Evolutionary conservation across 2,113 vertebrate genomes (phyloP).

Genomic region (Taurulus bubalis): DNA sequence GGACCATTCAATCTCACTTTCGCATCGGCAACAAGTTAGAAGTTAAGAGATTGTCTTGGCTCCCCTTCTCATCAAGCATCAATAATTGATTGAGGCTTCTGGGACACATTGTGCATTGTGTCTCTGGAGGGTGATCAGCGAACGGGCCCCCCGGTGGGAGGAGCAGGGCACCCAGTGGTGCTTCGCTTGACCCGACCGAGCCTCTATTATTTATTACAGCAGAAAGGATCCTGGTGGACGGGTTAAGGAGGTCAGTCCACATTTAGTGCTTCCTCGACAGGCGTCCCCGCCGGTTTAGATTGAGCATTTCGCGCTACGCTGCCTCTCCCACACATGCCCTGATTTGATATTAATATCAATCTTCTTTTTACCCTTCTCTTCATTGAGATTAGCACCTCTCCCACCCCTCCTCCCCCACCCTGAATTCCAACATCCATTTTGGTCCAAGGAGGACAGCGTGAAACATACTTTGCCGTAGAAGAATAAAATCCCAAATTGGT

Average conservation of each 20-base stretch:
- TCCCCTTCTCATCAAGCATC: constrained; percentile 78
- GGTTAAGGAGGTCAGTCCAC: constrained; percentile 83
- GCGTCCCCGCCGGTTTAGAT: constrained; percentile 75
- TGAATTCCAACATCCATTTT: constrained; percentile 70
- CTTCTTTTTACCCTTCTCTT: constrained; percentile 76
- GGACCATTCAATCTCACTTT: constrained; percentile 77
- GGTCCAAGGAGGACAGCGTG: constrained; percentile 48
- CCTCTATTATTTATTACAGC: constrained; percentile 85
- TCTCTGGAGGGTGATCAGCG: constrained; percentile 72
- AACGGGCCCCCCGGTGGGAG: constrained; percentile 54
- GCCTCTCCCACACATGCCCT: constrained; percentile 75
- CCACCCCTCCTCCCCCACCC: constrained; percentile 4
- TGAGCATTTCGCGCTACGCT: constrained; percentile 87
- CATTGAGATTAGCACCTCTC: constrained; percentile 78
- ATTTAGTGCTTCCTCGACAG: constrained; percentile 77
- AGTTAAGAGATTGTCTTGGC: constrained; percentile 77
- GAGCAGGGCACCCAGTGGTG: constrained; percentile 63
- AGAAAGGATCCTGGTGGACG: constrained; percentile 72
- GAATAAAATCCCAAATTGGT: constrained; percentile 59
- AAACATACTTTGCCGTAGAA: constrained; percentile 45
- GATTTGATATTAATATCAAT: constrained; percentile 88
- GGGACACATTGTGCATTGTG: constrained; percentile 73
- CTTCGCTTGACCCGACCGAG: constrained; percentile 75
- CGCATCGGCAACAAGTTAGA: constrained; percentile 70
- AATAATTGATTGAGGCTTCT: constrained; percentile 83